phyloP scores from a whole-genome alignment of 2,797 vertebrate species.

The Microctenopoma stevenorrisi region DNA sequence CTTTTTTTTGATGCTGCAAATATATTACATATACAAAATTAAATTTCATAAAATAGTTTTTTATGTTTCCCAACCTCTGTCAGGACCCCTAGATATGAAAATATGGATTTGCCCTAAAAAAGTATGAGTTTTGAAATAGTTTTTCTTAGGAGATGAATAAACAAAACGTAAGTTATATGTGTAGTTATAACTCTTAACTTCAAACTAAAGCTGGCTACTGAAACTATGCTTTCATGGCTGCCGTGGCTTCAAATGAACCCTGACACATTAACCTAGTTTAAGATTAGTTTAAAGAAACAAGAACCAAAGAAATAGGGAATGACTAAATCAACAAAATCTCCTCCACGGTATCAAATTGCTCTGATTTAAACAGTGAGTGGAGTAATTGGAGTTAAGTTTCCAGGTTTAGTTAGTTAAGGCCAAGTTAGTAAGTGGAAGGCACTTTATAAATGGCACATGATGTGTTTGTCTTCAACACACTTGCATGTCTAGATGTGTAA shows the following conservation, averaged over 20 bases:
- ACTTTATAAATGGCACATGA: constrained; percentile 53
- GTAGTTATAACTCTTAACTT: constrained; percentile 1
- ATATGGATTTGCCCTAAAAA: constrained; percentile 15
- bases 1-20: constrained; percentile 83
- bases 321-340: neutral
- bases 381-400: neutral
- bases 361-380: neutral
- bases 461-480: neutral
- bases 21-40: constrained; percentile 82
- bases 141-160: neutral
- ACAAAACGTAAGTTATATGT: constrained; percentile 9
- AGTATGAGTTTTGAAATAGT: neutral
- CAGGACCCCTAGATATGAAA: constrained; percentile 48
- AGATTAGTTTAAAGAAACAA: neutral
- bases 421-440: constrained; percentile 51
- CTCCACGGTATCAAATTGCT: neutral
- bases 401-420: constrained; percentile 14
- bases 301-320: neutral
- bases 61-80: constrained; percentile 57
- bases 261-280: constrained; percentile 10
- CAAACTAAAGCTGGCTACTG: neutral
- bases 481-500: neutral
- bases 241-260: neutral
- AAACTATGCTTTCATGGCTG: neutral
- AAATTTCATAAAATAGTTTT: constrained; percentile 81